Conservation (phyloP, 2,797 vertebrate species). For the Manis javanica region DNA sequence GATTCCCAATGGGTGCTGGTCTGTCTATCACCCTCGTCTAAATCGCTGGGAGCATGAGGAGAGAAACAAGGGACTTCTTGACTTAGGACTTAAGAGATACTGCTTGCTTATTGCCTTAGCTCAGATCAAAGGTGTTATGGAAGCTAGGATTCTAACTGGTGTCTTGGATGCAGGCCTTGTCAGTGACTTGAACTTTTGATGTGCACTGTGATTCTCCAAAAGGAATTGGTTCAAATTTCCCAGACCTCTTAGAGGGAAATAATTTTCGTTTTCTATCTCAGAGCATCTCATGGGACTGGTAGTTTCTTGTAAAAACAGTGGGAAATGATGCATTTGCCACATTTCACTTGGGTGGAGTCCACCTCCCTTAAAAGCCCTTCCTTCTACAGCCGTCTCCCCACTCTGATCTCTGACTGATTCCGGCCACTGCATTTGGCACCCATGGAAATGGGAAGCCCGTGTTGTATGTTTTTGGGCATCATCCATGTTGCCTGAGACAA, state of each 20-base stretch:
- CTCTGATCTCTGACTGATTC: not conserved
- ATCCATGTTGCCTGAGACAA: not conserved
- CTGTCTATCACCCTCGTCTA: too few relatives aligned
- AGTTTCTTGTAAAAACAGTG: not conserved
- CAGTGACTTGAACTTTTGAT: not conserved
- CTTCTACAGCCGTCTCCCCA: not conserved
- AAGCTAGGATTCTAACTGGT: not conserved
- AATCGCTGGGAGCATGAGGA: rapidly evolving
- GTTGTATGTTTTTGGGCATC: too few relatives aligned
- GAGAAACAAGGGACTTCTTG: not conserved
- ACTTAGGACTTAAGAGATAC: not conserved
- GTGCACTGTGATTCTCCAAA: rapidly evolving
- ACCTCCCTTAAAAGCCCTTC: rapidly evolving
- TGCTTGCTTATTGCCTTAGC: not conserved
- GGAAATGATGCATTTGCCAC: not conserved
- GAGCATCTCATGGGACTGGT: not conserved
- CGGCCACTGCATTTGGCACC: not conserved
- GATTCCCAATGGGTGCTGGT: too few relatives aligned
- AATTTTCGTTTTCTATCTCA: not conserved
- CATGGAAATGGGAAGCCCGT: not conserved
- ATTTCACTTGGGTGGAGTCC: rapidly evolving
- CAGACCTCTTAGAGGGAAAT: not conserved
- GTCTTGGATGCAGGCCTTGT: not conserved
- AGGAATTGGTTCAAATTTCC: not conserved
- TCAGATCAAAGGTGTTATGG: not conserved